These are phyloP conservation scores for Xiphorhynchus elegans DNA, from an alignment of 2,113 vertebrate species.

Conservation along the genomic window DNA sequence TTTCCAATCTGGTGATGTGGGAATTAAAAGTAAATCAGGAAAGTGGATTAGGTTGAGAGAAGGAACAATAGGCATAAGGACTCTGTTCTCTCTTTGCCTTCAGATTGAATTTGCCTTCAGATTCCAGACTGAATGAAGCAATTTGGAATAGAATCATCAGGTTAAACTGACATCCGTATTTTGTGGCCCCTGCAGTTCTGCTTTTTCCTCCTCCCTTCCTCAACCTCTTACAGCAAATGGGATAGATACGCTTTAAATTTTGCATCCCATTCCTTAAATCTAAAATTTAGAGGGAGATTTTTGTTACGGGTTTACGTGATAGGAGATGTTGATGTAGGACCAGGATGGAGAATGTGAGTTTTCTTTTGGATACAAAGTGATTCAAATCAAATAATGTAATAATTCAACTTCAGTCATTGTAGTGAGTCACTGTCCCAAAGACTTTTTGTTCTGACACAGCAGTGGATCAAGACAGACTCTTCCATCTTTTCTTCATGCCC, in stretches of 20 bases:
- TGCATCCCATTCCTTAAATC: neutral
- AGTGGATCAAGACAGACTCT: conserved; percentile 19
- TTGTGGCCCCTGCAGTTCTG: neutral
- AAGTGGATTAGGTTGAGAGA: neutral
- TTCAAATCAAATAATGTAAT: conserved; percentile 13
- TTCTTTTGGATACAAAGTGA: conserved; percentile 8
- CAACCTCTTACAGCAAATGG: neutral
- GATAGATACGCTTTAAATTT: neutral
- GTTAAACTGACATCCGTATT: neutral
- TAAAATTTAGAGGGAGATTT: neutral
- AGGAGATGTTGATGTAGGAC: neutral
- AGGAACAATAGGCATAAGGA: neutral
- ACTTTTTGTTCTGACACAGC: conserved; percentile 53
- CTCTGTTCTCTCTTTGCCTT: neutral
- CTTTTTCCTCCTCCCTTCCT: neutral
- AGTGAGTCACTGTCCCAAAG: conserved; percentile 67
- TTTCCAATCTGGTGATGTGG: neutral
- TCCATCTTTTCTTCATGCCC: conserved; percentile 1
- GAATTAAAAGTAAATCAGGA: neutral
- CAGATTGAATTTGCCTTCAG: neutral
- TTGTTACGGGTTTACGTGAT: neutral
- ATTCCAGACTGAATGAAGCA: neutral
- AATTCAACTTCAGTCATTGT: conserved; percentile 31
- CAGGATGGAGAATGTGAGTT: neutral
- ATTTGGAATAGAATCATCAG: neutral